Conservation (phyloP, 35 echinoderm and acorn worm genomes). For the Anneissia japonica region DNA sequence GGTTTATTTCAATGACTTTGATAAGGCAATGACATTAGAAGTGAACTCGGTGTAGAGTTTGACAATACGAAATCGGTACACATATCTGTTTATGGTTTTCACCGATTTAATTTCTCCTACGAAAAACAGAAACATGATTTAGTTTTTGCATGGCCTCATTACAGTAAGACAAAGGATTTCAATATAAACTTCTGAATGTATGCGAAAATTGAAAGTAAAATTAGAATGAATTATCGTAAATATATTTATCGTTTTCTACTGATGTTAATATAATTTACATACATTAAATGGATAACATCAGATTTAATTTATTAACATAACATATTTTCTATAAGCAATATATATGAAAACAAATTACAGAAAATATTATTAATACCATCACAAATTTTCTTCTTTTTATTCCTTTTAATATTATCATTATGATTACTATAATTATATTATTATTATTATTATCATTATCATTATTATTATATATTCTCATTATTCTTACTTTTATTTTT, state of each 20-base stretch:
- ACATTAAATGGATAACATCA: too few species aligned
- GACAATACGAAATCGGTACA: background rate
- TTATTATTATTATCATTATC: too few species aligned
- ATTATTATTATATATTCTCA: too few species aligned
- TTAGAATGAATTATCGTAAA: background rate
- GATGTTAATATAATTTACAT: background rate
- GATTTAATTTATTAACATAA: too few species aligned
- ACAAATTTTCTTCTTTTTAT: too few species aligned
- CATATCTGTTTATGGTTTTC: background rate
- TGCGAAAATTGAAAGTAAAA: background rate
- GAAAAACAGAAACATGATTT: background rate
- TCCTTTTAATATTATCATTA: too few species aligned
- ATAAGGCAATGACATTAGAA: background rate
- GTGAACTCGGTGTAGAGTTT: background rate
- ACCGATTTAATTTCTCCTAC: background rate
- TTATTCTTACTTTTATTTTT: too few species aligned
- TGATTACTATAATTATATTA: too few species aligned
- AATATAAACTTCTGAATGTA: background rate
- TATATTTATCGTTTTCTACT: background rate
- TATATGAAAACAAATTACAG: too few species aligned
- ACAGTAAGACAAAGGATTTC: background rate
- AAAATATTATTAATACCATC: too few species aligned
- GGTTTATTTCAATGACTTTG: background rate
- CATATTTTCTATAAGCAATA: too few species aligned
- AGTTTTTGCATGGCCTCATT: background rate